Conservation (phyloP, 2,797 vertebrate species). For the Mastacembelus armatus region DNA sequence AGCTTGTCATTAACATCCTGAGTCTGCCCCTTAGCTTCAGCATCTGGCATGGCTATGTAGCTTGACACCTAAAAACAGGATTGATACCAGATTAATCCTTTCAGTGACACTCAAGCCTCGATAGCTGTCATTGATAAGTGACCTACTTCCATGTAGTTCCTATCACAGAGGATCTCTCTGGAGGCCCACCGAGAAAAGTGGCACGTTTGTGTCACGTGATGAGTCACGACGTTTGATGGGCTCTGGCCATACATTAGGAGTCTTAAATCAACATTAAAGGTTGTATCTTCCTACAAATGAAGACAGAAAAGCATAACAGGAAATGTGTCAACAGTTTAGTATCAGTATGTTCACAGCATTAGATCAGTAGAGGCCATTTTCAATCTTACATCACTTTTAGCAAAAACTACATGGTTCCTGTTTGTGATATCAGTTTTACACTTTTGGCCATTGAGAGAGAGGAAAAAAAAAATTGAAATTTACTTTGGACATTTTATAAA, state of each 20-base stretch:
- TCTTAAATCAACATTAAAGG: constrained; percentile 77
- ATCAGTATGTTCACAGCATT: too few relatives aligned
- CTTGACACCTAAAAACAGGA: constrained; percentile 73
- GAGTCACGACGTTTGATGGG: constrained; percentile 53
- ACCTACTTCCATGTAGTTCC: constrained; percentile 89
- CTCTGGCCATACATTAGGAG: constrained; percentile 66
- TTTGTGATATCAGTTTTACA: too few relatives aligned
- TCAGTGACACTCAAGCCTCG: background rate
- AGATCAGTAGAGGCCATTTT: too few relatives aligned
- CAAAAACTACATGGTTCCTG: too few relatives aligned
- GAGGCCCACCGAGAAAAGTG: constrained; percentile 74
- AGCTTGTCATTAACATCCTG: constrained; percentile 4
- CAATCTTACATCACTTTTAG: too few relatives aligned
- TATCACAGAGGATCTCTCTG: constrained; percentile 85
- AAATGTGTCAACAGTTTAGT: too few relatives aligned
- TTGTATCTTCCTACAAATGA: constrained; percentile 75
- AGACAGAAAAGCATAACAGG: accelerated
- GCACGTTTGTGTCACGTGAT: constrained; percentile 80
- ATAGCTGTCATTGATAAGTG: background rate
- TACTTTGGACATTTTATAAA: background rate
- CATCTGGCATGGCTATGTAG: constrained; percentile 38
- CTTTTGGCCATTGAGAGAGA: too few relatives aligned
- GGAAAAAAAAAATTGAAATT: too few relatives aligned
- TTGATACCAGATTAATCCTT: background rate
- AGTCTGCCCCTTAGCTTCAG: constrained; percentile 2